phyloP scores from a whole-genome alignment of 1,140 invertebrate genomes.

The Sycobia sp. region DNA sequence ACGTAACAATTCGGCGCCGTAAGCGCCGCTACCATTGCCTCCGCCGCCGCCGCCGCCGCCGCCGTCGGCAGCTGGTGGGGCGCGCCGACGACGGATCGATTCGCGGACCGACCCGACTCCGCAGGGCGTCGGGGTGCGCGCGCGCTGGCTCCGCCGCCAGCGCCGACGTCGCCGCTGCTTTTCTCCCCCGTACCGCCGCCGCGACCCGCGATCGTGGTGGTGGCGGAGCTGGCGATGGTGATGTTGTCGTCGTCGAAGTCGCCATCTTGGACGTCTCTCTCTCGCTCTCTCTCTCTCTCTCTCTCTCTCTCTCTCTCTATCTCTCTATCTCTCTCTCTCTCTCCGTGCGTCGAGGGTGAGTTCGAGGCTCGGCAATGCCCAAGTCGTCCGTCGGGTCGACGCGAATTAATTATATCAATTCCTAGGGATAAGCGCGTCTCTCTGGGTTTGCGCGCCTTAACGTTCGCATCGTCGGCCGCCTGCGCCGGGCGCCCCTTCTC shows the following conservation, averaged over 20 bases:
- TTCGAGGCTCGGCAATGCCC: not conserved
- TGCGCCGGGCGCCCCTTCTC: not conserved
- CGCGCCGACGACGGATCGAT: constrained; percentile 16
- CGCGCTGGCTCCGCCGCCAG: too few relatives aligned
- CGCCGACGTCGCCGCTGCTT: constrained; percentile 4
- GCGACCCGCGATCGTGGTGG: too few relatives aligned
- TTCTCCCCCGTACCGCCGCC: constrained; percentile 12
- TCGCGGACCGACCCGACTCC: too few relatives aligned
- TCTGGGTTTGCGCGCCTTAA: not conserved
- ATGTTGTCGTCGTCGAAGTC: too few relatives aligned
- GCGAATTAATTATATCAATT: not conserved
- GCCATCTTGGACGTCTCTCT: too few relatives aligned
- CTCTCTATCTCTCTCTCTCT: not conserved
- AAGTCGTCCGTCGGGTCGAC: not conserved
- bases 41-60: too few relatives aligned
- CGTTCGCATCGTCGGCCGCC: not conserved
- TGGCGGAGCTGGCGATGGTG: too few relatives aligned
- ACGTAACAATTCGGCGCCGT: constrained; percentile 29
- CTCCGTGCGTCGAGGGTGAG: not conserved
- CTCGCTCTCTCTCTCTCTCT: not conserved
- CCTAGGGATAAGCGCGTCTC: not conserved
- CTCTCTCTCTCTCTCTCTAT: not conserved
- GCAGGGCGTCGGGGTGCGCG: too few relatives aligned
- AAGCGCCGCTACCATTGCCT: not conserved
- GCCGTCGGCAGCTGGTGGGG: not conserved